Conservation (phyloP, 1,140 invertebrate genomes). For the Hyles euphorbiae region DNA sequence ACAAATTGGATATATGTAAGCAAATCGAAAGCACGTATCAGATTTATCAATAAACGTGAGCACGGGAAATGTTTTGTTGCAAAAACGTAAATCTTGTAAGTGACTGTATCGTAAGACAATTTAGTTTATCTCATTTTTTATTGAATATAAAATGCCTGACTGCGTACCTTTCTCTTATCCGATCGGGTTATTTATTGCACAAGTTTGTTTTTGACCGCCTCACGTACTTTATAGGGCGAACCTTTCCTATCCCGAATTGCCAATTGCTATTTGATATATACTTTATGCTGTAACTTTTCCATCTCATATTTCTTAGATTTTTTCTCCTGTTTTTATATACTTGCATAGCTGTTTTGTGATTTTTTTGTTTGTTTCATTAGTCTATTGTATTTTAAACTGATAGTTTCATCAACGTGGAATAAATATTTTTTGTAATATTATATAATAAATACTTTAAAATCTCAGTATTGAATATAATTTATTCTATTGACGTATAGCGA, state of each 20-base stretch:
- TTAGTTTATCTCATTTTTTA: constrained; percentile 61
- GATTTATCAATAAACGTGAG: constrained; percentile 17
- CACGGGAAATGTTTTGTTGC: constrained; percentile 1
- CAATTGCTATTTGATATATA: constrained; percentile 69
- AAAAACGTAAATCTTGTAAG: constrained; percentile 34
- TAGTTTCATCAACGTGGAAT: too few species aligned
- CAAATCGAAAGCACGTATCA: not conserved
- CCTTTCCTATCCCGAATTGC: constrained; percentile 66
- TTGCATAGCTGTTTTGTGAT: not conserved
- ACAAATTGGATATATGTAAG: too few species aligned
- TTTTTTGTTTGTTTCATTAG: too few species aligned
- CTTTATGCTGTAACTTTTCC: constrained; percentile 55
- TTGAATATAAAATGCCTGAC: constrained; percentile 65
- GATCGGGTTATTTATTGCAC: constrained; percentile 69
- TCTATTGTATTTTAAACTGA: too few species aligned
- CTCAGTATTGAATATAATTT: too few species aligned
- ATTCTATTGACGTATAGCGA: too few species aligned
- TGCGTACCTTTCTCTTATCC: constrained; percentile 63
- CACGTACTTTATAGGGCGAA: constrained; percentile 71
- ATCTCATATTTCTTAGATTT: constrained; percentile 46
- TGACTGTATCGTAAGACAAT: constrained; percentile 52
- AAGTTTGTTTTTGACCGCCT: constrained; percentile 72
- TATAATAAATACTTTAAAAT: too few species aligned
- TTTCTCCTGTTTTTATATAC: constrained; percentile 11
- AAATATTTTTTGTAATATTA: too few species aligned